Conservation (phyloP, 2,797 vertebrate genomes). For the Ctenopoma multispine region DNA sequence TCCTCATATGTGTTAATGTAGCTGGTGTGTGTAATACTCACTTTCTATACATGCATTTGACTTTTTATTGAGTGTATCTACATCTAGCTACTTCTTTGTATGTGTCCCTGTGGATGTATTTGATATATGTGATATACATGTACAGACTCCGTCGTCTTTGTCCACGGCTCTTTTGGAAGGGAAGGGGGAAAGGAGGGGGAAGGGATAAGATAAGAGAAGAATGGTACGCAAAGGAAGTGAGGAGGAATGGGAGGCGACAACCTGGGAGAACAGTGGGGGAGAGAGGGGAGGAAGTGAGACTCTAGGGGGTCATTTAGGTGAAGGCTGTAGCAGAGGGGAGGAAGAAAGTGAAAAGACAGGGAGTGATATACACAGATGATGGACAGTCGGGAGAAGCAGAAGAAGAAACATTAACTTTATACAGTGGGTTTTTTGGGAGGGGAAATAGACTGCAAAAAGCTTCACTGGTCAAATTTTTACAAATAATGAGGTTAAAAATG, state of each 20-base stretch:
- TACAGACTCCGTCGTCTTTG: slow-evolving; percentile 58
- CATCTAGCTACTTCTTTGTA: too few relatives aligned
- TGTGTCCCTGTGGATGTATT: background rate
- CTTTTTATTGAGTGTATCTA: too few relatives aligned
- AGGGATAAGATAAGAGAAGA: slow-evolving; percentile 8
- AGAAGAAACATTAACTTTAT: background rate
- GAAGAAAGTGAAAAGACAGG: slow-evolving; percentile 19
- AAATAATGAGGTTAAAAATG: slow-evolving; percentile 4
- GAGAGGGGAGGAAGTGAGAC: slow-evolving; percentile 36
- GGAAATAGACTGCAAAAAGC: background rate
- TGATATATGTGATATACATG: slow-evolving; percentile 25
- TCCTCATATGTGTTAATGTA: background rate
- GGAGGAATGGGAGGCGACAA: slow-evolving; percentile 28
- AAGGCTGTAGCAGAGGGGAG: slow-evolving; percentile 31
- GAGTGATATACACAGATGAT: slow-evolving; percentile 16
- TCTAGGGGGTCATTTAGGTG: slow-evolving; percentile 38
- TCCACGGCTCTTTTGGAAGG: slow-evolving; percentile 45
- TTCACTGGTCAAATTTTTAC: background rate
- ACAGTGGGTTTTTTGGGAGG: too few relatives aligned
- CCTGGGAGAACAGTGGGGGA: slow-evolving; percentile 32
- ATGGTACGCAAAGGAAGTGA: slow-evolving; percentile 19
- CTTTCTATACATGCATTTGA: too few relatives aligned
- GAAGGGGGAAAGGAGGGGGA: slow-evolving; percentile 1
- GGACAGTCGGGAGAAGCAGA: slow-evolving; percentile 5
- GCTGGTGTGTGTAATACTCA: too few relatives aligned